Evolutionary conservation across 2,888 invertebrate species (phyloP), one percentile per base, ranked within the genome.

Genomic region (Orchestes rusci): DNA sequence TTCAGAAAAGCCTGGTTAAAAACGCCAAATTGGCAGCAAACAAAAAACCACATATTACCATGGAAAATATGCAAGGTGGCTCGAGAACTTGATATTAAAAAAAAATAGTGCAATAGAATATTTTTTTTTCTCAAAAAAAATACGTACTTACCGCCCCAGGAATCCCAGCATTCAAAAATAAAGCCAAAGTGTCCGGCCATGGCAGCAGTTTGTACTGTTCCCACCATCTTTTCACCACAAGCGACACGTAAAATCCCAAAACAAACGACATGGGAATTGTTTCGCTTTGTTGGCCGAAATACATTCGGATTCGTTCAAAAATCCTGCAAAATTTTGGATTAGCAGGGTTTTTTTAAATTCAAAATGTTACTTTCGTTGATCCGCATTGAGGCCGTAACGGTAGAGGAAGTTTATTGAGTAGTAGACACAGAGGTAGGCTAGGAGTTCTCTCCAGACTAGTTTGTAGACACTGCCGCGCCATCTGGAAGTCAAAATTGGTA

Each of bases 381-480:
- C 73, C 55, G 82, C 80, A 61, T 78, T 84, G 64, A 91, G 76
- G 35, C 79, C 86, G 68, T 82, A 86, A 70, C 93, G 80, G 73
- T 94, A 94, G 55, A 84, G 71, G 57, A 91, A 72, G 71, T 90
- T 92, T 65, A 94, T 87, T 58, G 82, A 76, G 71, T 87, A 88
- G 73, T 91, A 94, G 56, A 91, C 70, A 58, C 80, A 74, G 65
- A 89, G 78, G 72, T 92, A 94, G 44, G 89, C 87, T 63, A 91
- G 69, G 53, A 93, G 73, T 73, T 94, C 94, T 59, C 91, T 80
- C 91, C 92, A 94, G 53, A 94, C 83, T 67, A 94, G 72, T 77
- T 94, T 94, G 77, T 94, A 94, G 30, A 94, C 91, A 66, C 93
- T 93, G 61, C 93, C 93, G 64, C 85, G 77, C 94, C 94, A 94